phyloP scores from a whole-genome alignment of 2,113 vertebrate species.

The Caretta caretta region DNA sequence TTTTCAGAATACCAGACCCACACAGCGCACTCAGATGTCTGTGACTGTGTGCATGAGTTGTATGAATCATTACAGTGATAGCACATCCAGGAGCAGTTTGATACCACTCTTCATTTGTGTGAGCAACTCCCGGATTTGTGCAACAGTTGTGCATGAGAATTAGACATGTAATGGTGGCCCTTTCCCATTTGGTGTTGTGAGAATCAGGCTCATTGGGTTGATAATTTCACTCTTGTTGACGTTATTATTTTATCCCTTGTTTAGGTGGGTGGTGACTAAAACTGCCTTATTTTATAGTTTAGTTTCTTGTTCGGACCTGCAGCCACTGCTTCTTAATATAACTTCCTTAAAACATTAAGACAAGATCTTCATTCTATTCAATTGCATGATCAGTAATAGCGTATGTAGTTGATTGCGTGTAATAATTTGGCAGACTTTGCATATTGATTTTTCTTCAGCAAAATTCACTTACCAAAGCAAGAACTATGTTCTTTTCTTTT shows the following conservation, averaged over 20 bases:
- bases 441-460: slow-evolving; percentile 71
- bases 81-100: neutral
- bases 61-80: neutral
- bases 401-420: slow-evolving; percentile 40
- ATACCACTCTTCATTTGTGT: neutral
- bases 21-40: no score
- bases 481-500: neutral
- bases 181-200: neutral
- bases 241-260: neutral
- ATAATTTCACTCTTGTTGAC: neutral
- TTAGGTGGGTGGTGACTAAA: neutral
- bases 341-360: slow-evolving; percentile 34
- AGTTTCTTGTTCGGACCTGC: neutral
- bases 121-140: neutral
- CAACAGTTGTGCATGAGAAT: neutral
- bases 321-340: slow-evolving; percentile 36
- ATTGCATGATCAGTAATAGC: slow-evolving; percentile 53
- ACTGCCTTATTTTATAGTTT: neutral
- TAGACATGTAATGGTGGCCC: neutral
- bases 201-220: neutral
- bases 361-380: slow-evolving; percentile 65
- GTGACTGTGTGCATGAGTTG: neutral
- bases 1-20: no score
- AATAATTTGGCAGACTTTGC: slow-evolving; percentile 55
- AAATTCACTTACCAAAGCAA: slow-evolving; percentile 33